Evolutionary conservation across 2,888 invertebrate species (phyloP), one percentile per base, ranked within the genome.

Genomic region (Chalcis sispes): DNA sequence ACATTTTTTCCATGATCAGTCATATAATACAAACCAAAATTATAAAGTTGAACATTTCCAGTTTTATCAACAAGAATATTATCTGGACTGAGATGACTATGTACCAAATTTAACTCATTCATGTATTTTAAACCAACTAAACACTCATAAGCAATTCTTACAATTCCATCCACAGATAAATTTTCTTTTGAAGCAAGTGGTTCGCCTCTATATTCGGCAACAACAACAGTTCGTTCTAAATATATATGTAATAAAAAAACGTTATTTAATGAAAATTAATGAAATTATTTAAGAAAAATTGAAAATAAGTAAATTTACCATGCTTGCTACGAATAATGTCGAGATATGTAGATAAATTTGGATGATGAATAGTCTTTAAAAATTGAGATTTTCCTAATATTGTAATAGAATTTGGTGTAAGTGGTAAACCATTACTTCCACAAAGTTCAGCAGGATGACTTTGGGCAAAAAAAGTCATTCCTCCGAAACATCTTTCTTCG

Each of bases 371-470:
- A 0, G 93, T 93, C 85, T 95, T 94, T 18, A 98, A 90, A 77
- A 92, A 90, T 87, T 98, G 97, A 29, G 98, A 95, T 84, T 93
- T 92, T 7, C 98, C 98, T 72, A 97, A 91, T 85, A 99, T 97
- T 72, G 96, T 95, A 78, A 98, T 97, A 0, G 98, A 98, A 89
- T 98, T 98, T 1, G 98, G 98, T 0, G 98, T 98, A 23, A 98
- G 90, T 0, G 99, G 99, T 61, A 99, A 90, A 0, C 99, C 98
- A 90, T 99, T 99, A 81, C 96, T 96, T 10, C 98, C 98, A 89
- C 98, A 98, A 67, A 94, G 93, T 88, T 97, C 97, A 32, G 94
- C 94, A 13, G 96, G 95, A 88, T 98, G 97, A 84, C 94, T 93
- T 85, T 94, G 94, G 0, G 98, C 98, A 89, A 97, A 96, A 89